Evolutionary conservation across 1,140 invertebrate genomes (phyloP), one percentile per base, ranked within the genome.

Genomic region (Trissolcus basalis): DNA sequence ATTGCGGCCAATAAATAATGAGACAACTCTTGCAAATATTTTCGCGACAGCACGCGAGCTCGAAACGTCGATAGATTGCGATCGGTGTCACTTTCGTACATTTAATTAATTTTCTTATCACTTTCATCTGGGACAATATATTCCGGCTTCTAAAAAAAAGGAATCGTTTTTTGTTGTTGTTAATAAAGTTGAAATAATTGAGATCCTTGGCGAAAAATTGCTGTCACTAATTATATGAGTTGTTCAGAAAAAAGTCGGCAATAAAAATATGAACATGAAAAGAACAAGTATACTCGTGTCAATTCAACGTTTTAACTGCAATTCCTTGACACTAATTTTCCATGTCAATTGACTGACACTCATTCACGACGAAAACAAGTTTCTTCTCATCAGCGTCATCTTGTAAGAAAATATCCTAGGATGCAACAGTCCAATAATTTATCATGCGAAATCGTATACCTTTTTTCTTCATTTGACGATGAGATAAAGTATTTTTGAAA

Each of bases 261-360:
- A 27, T 27, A 27, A 27, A 27, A 27, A 27, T 27, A 27, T 27
- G 19, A 27, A 27, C 19, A 27, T 27, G 19, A 27, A 6, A 6
- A 39, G n/a, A 39, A 11, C n/a, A 39, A n/a, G n/a, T 11, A 39
- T 11, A 39, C 36, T 39, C 9, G 12, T 44, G 61, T 56, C 51
- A 65, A 41, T 65, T 55, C 16, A 56, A 49, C 12, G 19, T 41
- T 39, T 39, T 14, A 36, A 47, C 51, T 36, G 1, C 27, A 49
- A 44, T 65, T 56, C 61, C 61, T 56, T 56, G 53, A 65, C 51
- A 65, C 53, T 56, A 65, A 65, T 65, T 65, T 65, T 49, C 53
- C 12, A 41, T 65, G 61, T 56, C 51, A 65, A 65, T 65, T 65
- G 54, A 50, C 45, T 49, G 53, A 56, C 61, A 49, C 44, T 56